phyloP scores from a whole-genome alignment of 2,888 invertebrate species.

The Oasisia sp. region DNA sequence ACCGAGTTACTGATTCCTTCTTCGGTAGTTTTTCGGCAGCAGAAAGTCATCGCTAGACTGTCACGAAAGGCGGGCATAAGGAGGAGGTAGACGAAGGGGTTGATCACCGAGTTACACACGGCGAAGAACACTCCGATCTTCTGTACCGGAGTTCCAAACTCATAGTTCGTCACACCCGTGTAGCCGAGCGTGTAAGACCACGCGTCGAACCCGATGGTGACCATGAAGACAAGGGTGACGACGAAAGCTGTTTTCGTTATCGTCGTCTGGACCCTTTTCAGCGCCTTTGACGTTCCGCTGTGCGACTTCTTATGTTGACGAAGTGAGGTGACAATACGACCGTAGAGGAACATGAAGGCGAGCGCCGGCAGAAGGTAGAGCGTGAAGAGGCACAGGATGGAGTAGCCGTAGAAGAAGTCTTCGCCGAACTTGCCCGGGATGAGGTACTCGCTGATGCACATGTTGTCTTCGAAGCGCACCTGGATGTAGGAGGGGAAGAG shows the following conservation, averaged over 20 bases:
- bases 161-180: conserved; percentile 18
- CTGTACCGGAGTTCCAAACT: conserved; percentile 24
- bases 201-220: conserved; percentile 26
- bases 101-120: conserved; percentile 24
- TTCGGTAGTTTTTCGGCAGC: background rate
- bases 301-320: background rate
- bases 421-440: background rate
- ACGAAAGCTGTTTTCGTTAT: conserved; percentile 19
- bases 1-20: background rate
- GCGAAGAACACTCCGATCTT: conserved; percentile 26
- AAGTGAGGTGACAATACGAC: background rate
- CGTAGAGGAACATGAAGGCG: conserved; percentile 22
- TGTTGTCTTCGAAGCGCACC: background rate
- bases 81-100: conserved; percentile 18
- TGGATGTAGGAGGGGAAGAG: conserved; percentile 20
- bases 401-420: conserved; percentile 5
- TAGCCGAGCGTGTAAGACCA: conserved; percentile 26
- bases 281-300: background rate
- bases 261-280: conserved; percentile 11
- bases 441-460: conserved; percentile 6
- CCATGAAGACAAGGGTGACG: conserved; percentile 23
- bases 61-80: conserved; percentile 26
- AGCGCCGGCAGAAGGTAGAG: conserved; percentile 24
- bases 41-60: background rate
- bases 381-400: conserved; percentile 18